Evolutionary conservation across 2,113 vertebrate genomes (phyloP).

Genomic region (Scomber colias): DNA sequence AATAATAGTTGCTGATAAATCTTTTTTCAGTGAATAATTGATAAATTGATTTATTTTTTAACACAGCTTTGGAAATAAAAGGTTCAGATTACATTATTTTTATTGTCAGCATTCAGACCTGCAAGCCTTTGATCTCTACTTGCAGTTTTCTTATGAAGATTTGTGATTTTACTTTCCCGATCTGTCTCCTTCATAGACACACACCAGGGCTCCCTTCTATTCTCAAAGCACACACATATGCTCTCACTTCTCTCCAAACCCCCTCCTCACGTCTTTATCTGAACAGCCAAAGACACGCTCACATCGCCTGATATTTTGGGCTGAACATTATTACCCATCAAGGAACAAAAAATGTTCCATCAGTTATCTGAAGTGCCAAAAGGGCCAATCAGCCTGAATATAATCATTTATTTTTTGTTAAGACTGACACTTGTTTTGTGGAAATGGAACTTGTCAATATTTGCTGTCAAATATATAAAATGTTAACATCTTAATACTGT

Average conservation of each 20-base stretch:
- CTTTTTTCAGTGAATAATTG: too few relatives aligned
- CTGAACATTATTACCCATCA: conserved; percentile 6
- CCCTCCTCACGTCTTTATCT: neutral
- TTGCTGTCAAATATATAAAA: neutral
- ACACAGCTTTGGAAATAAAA: too few relatives aligned
- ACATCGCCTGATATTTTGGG: conserved; percentile 20
- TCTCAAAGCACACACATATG: too few relatives aligned
- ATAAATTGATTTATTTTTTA: too few relatives aligned
- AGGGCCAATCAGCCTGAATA: conserved; percentile 1
- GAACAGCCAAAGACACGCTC: neutral
- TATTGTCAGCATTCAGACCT: conserved; percentile 1
- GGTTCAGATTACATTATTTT: neutral
- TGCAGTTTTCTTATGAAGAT: neutral
- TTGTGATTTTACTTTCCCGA: neutral
- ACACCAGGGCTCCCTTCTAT: neutral
- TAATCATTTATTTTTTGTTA: neutral
- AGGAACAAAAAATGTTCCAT: conserved; percentile 14
- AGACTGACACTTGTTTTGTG: neutral
- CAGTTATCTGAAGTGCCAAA: neutral
- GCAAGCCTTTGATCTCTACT: conserved; percentile 1
- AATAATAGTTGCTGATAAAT: too few relatives aligned
- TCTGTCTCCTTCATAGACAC: neutral
- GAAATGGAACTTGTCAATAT: neutral
- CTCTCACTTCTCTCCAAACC: neutral
- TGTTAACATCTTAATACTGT: neutral